phyloP scores from a whole-genome alignment of 2,888 invertebrate species.

The Plutella xylostella region DNA sequence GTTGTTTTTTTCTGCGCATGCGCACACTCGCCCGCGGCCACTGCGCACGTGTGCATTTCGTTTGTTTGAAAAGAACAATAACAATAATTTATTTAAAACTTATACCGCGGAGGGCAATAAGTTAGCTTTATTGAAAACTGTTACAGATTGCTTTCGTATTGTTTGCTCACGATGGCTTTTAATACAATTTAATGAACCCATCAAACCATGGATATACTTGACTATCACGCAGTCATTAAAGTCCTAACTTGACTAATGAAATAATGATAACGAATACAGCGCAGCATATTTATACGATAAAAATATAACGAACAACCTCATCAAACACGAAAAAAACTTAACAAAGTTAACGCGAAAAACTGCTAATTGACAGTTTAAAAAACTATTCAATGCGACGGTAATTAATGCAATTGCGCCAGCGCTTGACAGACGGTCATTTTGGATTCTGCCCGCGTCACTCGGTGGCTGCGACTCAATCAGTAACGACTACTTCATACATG shows the following conservation, averaged over 20 bases:
- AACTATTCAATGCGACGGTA: constrained; percentile 11
- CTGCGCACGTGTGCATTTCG: constrained; percentile 8
- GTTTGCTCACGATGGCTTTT: not conserved
- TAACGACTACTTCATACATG: constrained; percentile 50
- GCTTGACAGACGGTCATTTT: constrained; percentile 25
- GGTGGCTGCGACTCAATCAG: constrained; percentile 31
- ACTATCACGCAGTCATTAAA: too few relatives aligned
- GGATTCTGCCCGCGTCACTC: constrained; percentile 31
- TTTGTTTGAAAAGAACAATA: constrained; percentile 6
- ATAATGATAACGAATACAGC: too few relatives aligned
- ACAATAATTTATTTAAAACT: constrained; percentile 9
- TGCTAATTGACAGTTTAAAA: constrained; percentile 4
- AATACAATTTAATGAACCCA: too few relatives aligned
- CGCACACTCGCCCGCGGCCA: constrained; percentile 2
- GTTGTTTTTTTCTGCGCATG: constrained; percentile 7
- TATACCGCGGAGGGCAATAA: not conserved
- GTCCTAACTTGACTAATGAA: too few relatives aligned
- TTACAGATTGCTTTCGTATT: not conserved
- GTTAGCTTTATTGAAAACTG: constrained; percentile 4
- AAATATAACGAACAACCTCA: not conserved
- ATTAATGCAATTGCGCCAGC: constrained; percentile 19
- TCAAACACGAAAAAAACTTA: not conserved
- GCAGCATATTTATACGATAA: too few relatives aligned
- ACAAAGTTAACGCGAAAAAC: constrained; percentile 6
- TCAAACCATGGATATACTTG: too few relatives aligned